Evolutionary conservation across 1,140 invertebrate genomes (phyloP).

Genomic region (Chymomyza costata): DNA sequence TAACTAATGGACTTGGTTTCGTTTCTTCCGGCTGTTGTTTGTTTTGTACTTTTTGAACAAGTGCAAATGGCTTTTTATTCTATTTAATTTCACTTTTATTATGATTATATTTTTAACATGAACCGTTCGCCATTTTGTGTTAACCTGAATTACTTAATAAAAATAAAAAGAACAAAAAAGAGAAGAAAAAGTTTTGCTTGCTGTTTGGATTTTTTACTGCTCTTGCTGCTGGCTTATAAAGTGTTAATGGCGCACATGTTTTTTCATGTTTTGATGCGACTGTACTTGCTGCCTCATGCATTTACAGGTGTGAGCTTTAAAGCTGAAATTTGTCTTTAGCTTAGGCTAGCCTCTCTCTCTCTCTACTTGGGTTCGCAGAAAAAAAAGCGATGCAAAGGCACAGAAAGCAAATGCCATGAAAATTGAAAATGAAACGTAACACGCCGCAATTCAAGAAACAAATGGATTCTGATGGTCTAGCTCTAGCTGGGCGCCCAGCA

Average conservation of each 20-base stretch:
- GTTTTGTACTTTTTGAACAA: constrained; percentile 60
- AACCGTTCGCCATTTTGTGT: constrained; percentile 23
- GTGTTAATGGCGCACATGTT: too few relatives aligned
- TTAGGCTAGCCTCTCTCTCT: too few relatives aligned
- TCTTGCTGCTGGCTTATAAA: constrained; percentile 3
- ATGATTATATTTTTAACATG: constrained; percentile 58
- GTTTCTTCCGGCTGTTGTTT: not conserved
- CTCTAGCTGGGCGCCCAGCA: constrained; percentile 13
- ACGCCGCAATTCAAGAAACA: constrained; percentile 58
- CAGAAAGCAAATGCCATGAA: constrained; percentile 55
- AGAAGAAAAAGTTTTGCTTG: too few relatives aligned
- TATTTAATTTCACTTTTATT: constrained; percentile 71
- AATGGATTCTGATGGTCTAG: constrained; percentile 41
- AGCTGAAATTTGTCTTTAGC: too few relatives aligned
- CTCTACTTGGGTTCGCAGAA: too few relatives aligned
- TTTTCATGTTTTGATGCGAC: too few relatives aligned
- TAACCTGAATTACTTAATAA: constrained; percentile 63
- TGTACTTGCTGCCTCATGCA: too few relatives aligned
- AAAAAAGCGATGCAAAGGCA: not conserved
- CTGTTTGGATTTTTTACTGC: constrained; percentile 23
- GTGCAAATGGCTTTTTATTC: constrained; percentile 67
- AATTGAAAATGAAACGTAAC: constrained; percentile 66
- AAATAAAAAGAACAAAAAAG: constrained; percentile 10
- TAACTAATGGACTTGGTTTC: constrained; percentile 46
- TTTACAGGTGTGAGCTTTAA: too few relatives aligned